Conservation (phyloP, 2,888 invertebrate species). For the Trissoscelio sp. region DNA sequence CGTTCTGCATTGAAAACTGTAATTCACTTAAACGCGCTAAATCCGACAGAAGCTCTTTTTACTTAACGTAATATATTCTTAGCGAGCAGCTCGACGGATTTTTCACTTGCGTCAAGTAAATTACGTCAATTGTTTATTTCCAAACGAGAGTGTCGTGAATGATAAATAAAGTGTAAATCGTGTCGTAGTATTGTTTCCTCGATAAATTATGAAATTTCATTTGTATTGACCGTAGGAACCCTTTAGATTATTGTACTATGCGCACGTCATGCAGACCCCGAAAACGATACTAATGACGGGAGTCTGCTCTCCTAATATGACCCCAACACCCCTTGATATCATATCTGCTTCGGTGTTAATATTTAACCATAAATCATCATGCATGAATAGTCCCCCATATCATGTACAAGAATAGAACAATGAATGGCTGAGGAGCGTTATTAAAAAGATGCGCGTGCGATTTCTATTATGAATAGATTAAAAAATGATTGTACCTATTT, state of each 20-base stretch:
- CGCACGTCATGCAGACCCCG: constrained; percentile 37
- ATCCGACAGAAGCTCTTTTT: constrained; percentile 13
- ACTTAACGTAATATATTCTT: constrained; percentile 27
- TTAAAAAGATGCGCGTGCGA: constrained; percentile 19
- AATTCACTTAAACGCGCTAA: constrained; percentile 10
- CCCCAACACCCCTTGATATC: constrained; percentile 42
- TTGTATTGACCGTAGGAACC: constrained; percentile 12
- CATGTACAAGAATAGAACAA: constrained; percentile 26
- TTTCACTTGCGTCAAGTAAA: constrained; percentile 15
- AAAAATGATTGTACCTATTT: constrained; percentile 29
- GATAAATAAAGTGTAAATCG: constrained; percentile 2
- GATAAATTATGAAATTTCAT: constrained; percentile 30
- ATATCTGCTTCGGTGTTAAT: constrained; percentile 56
- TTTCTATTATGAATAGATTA: constrained; percentile 31
- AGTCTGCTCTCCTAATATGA: constrained; percentile 47
- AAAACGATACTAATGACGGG: constrained; percentile 50
- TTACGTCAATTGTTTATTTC: constrained; percentile 20
- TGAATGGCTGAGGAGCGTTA: constrained; percentile 18
- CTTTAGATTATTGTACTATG: constrained; percentile 17
- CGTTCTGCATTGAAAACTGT: not conserved
- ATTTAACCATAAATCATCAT: constrained; percentile 51
- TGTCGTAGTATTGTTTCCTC: constrained; percentile 3
- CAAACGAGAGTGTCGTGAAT: not conserved
- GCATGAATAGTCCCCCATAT: constrained; percentile 44
- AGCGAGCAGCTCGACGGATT: not conserved